Evolutionary conservation across 92 coral and sea anemone genomes (phyloP).

Genomic region (Nematostella vectensis): DNA sequence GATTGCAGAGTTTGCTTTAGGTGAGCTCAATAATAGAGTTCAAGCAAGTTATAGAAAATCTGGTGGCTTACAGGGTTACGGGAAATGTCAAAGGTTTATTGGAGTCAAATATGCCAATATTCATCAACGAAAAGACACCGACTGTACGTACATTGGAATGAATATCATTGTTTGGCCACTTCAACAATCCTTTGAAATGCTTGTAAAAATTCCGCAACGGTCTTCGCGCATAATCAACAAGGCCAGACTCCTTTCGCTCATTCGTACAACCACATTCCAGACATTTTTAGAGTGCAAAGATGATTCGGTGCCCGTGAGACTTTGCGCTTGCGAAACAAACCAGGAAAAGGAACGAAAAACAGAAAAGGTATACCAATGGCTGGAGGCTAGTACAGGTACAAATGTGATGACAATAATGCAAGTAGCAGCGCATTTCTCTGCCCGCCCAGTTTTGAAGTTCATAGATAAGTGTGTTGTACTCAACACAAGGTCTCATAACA

Average conservation of each 20-base stretch:
- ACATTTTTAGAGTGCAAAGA: constrained; percentile 58
- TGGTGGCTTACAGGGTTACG: constrained; percentile 4
- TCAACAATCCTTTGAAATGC: constrained; percentile 29
- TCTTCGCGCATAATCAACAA: no score
- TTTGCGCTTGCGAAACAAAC: constrained; percentile 61
- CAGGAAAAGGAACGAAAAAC: constrained; percentile 20
- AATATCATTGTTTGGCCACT: constrained; percentile 30
- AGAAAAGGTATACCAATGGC: constrained; percentile 36
- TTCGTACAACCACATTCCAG: constrained; percentile 72
- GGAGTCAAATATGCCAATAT: constrained; percentile 27
- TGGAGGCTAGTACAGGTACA: constrained; percentile 24
- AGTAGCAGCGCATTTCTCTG: constrained; percentile 47
- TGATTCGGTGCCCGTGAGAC: constrained; percentile 37
- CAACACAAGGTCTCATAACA: constrained; percentile 48
- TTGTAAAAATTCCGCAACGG: constrained; percentile 24
- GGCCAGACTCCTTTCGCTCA: constrained; percentile 21
- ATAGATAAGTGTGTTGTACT: constrained; percentile 60
- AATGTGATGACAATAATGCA: constrained; percentile 42
- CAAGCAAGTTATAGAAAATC: constrained; percentile 10
- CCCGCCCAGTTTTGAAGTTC: constrained; percentile 41
- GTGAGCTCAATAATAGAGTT: constrained; percentile 42
- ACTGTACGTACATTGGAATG: constrained; percentile 20
- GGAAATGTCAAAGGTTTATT: constrained; percentile 38
- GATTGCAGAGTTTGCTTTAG: constrained; percentile 59
- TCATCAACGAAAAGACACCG: constrained; percentile 14